Percentiles rank a stretch among this genome's conserved stretches.
Evolutionary conservation across 1,140 invertebrate species (phyloP).

Genomic region (Dreissena rostriformis): DNA sequence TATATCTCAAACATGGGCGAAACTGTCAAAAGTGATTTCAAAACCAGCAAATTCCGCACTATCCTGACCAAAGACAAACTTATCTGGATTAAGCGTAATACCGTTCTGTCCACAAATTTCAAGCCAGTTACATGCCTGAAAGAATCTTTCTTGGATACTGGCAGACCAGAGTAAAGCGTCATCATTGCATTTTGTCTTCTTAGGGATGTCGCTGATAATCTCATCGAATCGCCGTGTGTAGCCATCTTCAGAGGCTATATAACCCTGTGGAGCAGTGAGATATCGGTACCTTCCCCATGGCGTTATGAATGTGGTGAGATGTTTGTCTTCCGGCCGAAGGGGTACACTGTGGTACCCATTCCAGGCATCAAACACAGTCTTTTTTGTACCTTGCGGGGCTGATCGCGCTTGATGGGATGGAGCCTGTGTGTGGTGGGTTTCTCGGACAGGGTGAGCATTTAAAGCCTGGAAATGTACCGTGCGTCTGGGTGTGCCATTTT

Average conservation of each 20-base stretch:
- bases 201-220: too few relatives aligned
- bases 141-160: constrained; percentile 49
- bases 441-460: constrained; percentile 9
- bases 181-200: too few relatives aligned
- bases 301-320: constrained; percentile 61
- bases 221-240: too few relatives aligned
- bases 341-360: constrained; percentile 58
- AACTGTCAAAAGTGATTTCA: constrained; percentile 55
- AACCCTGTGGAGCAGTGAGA: too few relatives aligned
- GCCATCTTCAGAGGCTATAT: too few relatives aligned
- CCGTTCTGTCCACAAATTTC: too few relatives aligned
- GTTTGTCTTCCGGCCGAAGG: constrained; percentile 33
- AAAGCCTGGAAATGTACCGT: constrained; percentile 43
- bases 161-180: constrained; percentile 58
- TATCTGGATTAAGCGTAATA: constrained; percentile 72
- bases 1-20: too few relatives aligned
- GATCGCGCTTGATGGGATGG: constrained; percentile 49
- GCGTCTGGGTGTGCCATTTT: constrained; percentile 56
- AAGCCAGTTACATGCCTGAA: too few relatives aligned
- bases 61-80: too few relatives aligned
- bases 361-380: constrained; percentile 53
- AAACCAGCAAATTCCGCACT: constrained; percentile 67
- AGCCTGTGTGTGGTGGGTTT: constrained; percentile 32
- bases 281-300: constrained; percentile 57
- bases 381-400: constrained; percentile 38